Evolutionary conservation across 2,113 vertebrate genomes (phyloP), one percentile per base, ranked within the genome.

Genomic region (Ochotona curzoniae): DNA sequence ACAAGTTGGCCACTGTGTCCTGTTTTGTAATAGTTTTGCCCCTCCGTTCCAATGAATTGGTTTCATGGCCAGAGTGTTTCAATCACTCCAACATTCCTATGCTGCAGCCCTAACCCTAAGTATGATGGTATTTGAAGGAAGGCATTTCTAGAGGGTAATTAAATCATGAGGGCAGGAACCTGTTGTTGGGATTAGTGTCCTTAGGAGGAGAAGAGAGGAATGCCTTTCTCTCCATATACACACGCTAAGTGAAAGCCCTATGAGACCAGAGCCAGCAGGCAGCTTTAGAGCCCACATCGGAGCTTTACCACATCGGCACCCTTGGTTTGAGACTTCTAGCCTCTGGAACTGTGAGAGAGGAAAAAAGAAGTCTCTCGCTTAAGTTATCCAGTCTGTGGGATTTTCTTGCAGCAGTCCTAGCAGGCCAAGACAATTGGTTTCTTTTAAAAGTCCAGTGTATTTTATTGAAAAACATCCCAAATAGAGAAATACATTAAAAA

Each of bases 381-480:
- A 60, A 90, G 49, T 12, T 61, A 44, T 8, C 21, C 44, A 61
- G 20, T 25, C 47, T 7, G 7, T 10, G 14, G 28, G 38, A 84
- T 63, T 84, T 17, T 44, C 17, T 67, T 64, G 44, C 0, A 32
- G 38, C 25, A 26, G 30, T 14, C 28, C 5, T 30, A 69, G 18
- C 60, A 57, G 44, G 60, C 3, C 54, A 51, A 73, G 49, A 73
- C 10, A 25, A 75, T 5, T 73, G 35, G 10, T 75, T 88, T 82
- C 35, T 49, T 89, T 88, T 79, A 54, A 83, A 95, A 38, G 38
- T 63, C 2, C 8, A 30, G 8, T 30, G 18, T 7, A 23, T 64
- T 88, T 86, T 64, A 57, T 86, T 89, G 87, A 35, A 44, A 92
- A 83, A 92, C 26, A 66, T 61, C 38, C 10, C 35, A 12, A 47